A percentile compares a stretch with the other conserved stretches of the same genome.
Conservation (phyloP, 2,113 vertebrate genomes). For the Agelaius tricolor region DNA sequence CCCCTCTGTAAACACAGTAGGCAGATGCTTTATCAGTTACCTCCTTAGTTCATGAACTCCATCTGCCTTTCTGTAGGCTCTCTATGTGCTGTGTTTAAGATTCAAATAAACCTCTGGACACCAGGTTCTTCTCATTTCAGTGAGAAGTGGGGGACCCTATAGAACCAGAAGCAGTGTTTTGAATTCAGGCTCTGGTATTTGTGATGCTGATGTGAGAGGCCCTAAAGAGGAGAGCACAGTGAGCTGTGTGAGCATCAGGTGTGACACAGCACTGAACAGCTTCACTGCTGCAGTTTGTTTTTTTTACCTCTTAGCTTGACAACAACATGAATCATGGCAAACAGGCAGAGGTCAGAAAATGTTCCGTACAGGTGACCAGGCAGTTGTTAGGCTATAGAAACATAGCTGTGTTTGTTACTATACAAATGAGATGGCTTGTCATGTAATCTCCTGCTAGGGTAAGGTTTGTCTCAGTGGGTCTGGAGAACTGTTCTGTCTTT, state of each 20-base stretch:
- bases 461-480: neutral
- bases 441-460: neutral
- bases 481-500: neutral
- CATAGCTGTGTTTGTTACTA: neutral
- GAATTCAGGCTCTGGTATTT: neutral
- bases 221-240: neutral
- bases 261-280: neutral
- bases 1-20: neutral
- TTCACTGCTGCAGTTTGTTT: neutral
- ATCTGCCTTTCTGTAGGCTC: neutral
- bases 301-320: neutral
- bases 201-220: neutral
- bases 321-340: neutral
- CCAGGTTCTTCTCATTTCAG: neutral
- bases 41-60: neutral
- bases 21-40: neutral
- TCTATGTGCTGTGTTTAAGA: neutral
- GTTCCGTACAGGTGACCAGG: neutral
- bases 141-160: neutral
- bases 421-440: neutral
- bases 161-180: neutral
- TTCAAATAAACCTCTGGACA: neutral
- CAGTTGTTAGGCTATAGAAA: neutral
- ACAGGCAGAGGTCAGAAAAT: neutral
- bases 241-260: neutral